Evolutionary conservation across 2,113 vertebrate species (phyloP).

Genomic region (Melanocharis versteri): DNA sequence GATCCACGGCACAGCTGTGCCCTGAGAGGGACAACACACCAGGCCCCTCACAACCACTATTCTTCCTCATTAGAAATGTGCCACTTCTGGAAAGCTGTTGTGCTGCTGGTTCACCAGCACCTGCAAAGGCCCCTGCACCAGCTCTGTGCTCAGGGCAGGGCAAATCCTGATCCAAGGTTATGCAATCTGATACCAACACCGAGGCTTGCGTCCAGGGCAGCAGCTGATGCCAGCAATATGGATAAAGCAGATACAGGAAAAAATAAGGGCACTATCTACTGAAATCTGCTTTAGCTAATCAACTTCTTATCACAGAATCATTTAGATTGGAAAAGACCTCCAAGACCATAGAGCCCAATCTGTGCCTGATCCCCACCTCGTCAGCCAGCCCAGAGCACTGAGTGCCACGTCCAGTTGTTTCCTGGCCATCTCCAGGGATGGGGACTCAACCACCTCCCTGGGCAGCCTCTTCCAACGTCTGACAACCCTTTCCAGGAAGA

Average conservation of each 20-base stretch:
- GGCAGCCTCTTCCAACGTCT: neutral
- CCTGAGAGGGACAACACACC: neutral
- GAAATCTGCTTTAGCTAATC: neutral
- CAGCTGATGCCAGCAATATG: neutral
- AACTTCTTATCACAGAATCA: neutral
- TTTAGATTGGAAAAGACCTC: neutral
- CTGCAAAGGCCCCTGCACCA: neutral
- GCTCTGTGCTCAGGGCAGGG: neutral
- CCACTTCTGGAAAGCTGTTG: neutral
- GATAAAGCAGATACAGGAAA: neutral
- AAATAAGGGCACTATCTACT: neutral
- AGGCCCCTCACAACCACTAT: neutral
- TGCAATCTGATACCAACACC: neutral
- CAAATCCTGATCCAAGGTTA: neutral
- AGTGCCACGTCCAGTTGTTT: rapidly evolving
- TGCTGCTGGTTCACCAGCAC: neutral
- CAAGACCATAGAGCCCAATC: rapidly evolving
- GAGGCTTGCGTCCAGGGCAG: neutral
- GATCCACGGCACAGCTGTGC: neutral
- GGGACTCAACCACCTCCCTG: neutral
- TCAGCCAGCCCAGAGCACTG: neutral
- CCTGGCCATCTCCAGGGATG: neutral
- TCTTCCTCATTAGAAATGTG: neutral
- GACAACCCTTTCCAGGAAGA: neutral
- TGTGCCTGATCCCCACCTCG: rapidly evolving